Percentiles rank a stretch among this genome's conserved stretches.
These are phyloP conservation scores for Elgonia sp. DNA, from an alignment of 2,888 invertebrate species.

Conservation along the genomic window DNA sequence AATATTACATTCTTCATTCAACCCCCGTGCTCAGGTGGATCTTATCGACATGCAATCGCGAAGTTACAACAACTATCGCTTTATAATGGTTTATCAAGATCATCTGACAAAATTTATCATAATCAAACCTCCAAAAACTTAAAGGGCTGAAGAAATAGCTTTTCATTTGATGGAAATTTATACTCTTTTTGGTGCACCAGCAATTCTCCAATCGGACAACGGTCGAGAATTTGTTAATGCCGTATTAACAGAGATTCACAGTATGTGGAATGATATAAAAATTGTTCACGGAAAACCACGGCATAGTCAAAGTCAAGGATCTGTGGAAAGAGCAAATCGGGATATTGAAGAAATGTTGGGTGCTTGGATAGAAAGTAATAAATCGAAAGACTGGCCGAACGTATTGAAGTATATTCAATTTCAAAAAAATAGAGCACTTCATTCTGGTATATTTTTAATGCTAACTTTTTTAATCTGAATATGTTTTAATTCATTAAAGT, in stretches of 20 bases:
- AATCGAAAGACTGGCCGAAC: too few relatives aligned
- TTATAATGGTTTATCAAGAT: not conserved
- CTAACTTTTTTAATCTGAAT: too few relatives aligned
- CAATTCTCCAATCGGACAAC: not conserved
- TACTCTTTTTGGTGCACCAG: not conserved
- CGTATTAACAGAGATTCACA: not conserved
- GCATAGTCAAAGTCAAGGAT: slow-evolving; percentile 78
- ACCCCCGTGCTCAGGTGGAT: not conserved
- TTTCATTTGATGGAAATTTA: not conserved
- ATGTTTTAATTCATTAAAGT: too few relatives aligned
- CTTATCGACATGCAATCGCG: not conserved
- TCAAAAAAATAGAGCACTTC: too few relatives aligned
- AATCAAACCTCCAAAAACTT: not conserved
- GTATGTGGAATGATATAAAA: slow-evolving; percentile 1
- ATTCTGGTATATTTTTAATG: too few relatives aligned
- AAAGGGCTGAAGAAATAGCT: not conserved
- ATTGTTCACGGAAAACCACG: slow-evolving; percentile 74
- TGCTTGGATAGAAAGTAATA: too few relatives aligned
- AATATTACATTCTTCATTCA: not conserved
- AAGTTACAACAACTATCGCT: not conserved
- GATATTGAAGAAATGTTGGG: slow-evolving; percentile 60
- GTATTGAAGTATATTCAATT: too few relatives aligned
- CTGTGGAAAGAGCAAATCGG: slow-evolving; percentile 78
- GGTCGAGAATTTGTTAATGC: not conserved
- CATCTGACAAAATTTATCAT: not conserved